These are phyloP conservation scores for Parotocinclus haroldoi DNA, from an alignment of 2,797 vertebrate genomes.

Conservation along the genomic window DNA sequence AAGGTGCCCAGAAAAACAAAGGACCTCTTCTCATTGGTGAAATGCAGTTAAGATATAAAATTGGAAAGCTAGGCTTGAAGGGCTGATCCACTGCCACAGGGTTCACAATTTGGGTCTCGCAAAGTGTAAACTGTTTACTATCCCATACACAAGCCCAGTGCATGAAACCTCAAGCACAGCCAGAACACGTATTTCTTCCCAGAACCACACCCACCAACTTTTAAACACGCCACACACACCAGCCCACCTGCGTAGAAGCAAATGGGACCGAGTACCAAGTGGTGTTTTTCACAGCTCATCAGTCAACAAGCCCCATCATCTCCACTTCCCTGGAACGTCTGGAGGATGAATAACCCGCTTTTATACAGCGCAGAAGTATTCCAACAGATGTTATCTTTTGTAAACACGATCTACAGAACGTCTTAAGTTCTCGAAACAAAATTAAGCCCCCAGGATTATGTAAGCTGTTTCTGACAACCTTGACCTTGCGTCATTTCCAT, in stretches of 20 bases:
- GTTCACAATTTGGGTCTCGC: slow-evolving; percentile 6
- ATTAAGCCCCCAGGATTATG: slow-evolving; percentile 23
- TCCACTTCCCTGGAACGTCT: slow-evolving; percentile 11
- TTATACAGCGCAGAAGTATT: slow-evolving; percentile 32
- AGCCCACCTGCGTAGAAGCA: neutral
- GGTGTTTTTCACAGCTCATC: slow-evolving; percentile 44
- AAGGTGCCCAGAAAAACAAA: too few species aligned
- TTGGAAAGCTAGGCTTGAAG: too few species aligned
- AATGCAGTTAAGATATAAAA: too few species aligned
- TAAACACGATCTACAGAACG: slow-evolving; percentile 31
- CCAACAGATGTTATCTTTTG: slow-evolving; percentile 9
- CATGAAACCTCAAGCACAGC: slow-evolving; percentile 4
- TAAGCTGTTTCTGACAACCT: slow-evolving; percentile 14
- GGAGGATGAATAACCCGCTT: slow-evolving; percentile 16
- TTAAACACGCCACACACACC: neutral
- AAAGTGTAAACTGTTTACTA: slow-evolving; percentile 17
- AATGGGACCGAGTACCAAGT: slow-evolving; percentile 6
- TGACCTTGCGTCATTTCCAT: slow-evolving; percentile 32
- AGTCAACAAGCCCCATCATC: slow-evolving; percentile 10
- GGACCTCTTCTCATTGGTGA: too few species aligned
- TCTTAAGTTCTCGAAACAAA: slow-evolving; percentile 27
- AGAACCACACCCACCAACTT: slow-evolving; percentile 3
- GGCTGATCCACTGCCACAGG: slow-evolving; percentile 1
- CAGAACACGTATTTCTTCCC: neutral
- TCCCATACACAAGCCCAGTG: neutral